Evolutionary conservation across 2,888 invertebrate genomes (phyloP).

Genomic region (Ophion obscuratus): DNA sequence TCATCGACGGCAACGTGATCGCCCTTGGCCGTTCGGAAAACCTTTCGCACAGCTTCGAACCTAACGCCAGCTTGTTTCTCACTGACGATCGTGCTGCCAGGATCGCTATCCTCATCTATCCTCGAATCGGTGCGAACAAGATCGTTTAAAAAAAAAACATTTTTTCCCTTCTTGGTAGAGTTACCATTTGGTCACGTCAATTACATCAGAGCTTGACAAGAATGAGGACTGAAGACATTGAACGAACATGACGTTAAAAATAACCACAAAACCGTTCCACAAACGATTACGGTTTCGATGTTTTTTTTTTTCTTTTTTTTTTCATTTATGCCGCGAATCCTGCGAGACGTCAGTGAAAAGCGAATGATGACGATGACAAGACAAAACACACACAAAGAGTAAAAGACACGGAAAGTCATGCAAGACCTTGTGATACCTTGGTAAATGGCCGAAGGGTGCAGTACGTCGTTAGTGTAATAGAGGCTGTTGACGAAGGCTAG

Average conservation of each 20-base stretch:
- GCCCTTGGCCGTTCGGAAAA: conserved; percentile 85
- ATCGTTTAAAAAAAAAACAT: background rate
- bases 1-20: conserved; percentile 89
- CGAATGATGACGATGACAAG: conserved; percentile 39
- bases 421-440: conserved; percentile 77
- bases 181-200: no score
- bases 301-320: conserved; percentile 18
- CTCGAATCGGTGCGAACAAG: conserved; percentile 6
- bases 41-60: conserved; percentile 89
- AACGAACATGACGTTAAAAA: conserved; percentile 38
- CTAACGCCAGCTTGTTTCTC: conserved; percentile 88
- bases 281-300: conserved; percentile 4
- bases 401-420: conserved; percentile 65
- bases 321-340: conserved; percentile 21
- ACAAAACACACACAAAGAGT: conserved; percentile 18
- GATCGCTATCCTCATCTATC: conserved; percentile 77
- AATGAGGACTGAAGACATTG: conserved; percentile 13
- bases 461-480: conserved; percentile 82
- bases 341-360: conserved; percentile 52
- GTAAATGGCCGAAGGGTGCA: conserved; percentile 78
- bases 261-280: conserved; percentile 14
- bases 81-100: conserved; percentile 75
- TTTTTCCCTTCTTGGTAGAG: background rate
- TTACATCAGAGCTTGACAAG: background rate
- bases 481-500: conserved; percentile 81